Evolutionary conservation across 2,888 invertebrate genomes (phyloP).

Genomic region (Lasius fuliginosus): DNA sequence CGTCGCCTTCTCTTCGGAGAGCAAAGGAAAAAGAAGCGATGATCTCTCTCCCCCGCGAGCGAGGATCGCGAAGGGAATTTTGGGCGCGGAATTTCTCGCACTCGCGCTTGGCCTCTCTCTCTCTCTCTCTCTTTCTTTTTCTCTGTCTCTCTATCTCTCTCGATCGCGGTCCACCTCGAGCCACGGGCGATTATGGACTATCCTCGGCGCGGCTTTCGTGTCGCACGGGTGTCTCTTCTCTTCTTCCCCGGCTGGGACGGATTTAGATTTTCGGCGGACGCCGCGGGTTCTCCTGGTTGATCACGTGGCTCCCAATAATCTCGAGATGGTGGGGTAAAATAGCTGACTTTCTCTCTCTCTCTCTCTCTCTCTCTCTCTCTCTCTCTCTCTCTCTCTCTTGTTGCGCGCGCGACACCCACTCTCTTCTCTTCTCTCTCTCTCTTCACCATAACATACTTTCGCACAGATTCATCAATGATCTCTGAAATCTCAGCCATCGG

Average conservation of each 20-base stretch:
- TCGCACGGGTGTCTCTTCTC: constrained; percentile 70
- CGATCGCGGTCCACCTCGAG: constrained; percentile 75
- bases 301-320: constrained; percentile 70
- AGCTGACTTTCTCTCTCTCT: constrained; percentile 35
- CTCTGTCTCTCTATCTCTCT: constrained; percentile 1
- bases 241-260: constrained; percentile 81
- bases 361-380: constrained; percentile 28
- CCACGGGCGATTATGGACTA: constrained; percentile 83
- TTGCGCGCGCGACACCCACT: neutral
- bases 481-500: neutral
- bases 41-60: constrained; percentile 17
- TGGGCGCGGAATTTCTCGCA: neutral
- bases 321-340: constrained; percentile 29
- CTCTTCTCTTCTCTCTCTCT: neutral
- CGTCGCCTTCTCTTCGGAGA: neutral
- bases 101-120: neutral
- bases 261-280: constrained; percentile 85
- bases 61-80: neutral
- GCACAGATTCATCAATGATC: neutral
- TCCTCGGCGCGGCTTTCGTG: constrained; percentile 69
- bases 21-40: neutral
- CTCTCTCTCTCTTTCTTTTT: neutral
- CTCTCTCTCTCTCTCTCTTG: constrained; percentile 7
- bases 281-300: constrained; percentile 81
- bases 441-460: neutral